Percentiles rank a stretch among this genome's conserved stretches.
Evolutionary conservation across 2,797 vertebrate species (phyloP).

Genomic region (Lepus oiostolus): DNA sequence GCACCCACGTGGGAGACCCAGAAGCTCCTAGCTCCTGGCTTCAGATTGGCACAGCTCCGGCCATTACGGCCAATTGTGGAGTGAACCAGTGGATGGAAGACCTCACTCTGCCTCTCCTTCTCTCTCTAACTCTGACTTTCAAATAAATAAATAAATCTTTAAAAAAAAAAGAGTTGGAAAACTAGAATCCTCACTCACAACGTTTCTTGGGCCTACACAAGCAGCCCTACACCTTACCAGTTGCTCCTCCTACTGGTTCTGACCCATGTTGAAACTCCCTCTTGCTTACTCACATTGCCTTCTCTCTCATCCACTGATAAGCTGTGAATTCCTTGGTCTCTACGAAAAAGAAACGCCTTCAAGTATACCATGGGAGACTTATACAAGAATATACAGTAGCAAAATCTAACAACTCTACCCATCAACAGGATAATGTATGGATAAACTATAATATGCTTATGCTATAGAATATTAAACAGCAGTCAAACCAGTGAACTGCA

Average conservation of each 20-base stretch:
- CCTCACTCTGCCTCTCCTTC: too few species aligned
- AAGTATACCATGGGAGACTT: background rate
- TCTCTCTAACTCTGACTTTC: too few species aligned
- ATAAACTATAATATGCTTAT: slow-evolving; percentile 5
- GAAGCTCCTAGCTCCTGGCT: too few species aligned
- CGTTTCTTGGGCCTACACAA: slow-evolving; percentile 37
- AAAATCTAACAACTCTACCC: slow-evolving; percentile 46
- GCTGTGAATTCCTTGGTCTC: slow-evolving; percentile 27
- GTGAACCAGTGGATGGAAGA: too few species aligned
- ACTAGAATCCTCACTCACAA: background rate
- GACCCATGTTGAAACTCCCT: background rate
- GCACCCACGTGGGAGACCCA: too few species aligned
- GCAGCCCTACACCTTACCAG: background rate
- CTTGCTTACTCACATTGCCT: background rate
- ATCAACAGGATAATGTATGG: background rate
- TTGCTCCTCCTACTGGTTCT: slow-evolving; percentile 37
- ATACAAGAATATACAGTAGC: background rate
- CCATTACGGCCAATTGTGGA: too few species aligned
- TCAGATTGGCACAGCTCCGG: too few species aligned
- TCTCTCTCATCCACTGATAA: slow-evolving; percentile 4
- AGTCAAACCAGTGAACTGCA: slow-evolving; percentile 11
- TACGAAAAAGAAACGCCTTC: background rate
- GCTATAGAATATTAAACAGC: background rate
- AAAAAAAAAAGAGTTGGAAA: background rate
- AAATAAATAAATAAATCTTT: too few species aligned